phyloP scores from a whole-genome alignment of 92 coral and sea anemone genomes.

The Micromussa lordhowensis region DNA sequence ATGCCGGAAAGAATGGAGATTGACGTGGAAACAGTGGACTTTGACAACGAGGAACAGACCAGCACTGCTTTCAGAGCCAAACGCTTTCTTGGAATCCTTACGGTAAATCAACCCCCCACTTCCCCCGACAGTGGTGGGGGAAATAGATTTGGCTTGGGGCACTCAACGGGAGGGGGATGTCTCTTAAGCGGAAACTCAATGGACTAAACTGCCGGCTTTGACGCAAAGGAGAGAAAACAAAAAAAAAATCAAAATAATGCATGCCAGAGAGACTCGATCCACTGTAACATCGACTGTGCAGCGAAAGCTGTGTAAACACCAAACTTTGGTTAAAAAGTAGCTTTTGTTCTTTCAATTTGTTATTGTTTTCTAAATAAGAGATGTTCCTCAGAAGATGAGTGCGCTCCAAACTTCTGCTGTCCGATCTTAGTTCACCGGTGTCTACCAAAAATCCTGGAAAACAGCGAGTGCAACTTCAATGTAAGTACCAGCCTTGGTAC shows the following conservation, averaged over 20 bases:
- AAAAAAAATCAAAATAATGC: too few species aligned
- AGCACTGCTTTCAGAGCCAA: slow-evolving; percentile 31
- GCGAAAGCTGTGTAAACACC: too few species aligned
- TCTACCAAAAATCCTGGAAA: slow-evolving; percentile 21
- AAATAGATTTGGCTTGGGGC: too few species aligned
- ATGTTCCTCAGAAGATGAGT: background rate
- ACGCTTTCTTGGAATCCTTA: slow-evolving; percentile 33
- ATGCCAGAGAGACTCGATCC: too few species aligned
- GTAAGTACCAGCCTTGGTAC: background rate
- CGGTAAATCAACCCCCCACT: background rate
- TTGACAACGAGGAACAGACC: slow-evolving; percentile 45
- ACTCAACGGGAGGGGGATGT: too few species aligned
- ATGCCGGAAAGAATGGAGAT: slow-evolving; percentile 47
- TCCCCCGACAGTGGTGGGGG: too few species aligned
- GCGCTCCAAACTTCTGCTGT: slow-evolving; percentile 28
- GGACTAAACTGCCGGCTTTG: too few species aligned
- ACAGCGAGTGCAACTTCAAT: slow-evolving; percentile 20
- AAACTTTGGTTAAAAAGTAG: background rate
- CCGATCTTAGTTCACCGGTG: slow-evolving; percentile 10
- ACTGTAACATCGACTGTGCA: too few species aligned
- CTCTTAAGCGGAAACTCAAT: too few species aligned
- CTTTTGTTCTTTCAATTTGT: background rate
- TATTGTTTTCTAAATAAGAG: background rate
- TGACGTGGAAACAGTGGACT: slow-evolving; percentile 64
- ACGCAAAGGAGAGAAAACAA: too few species aligned